Percentiles rank a stretch among this genome's conserved stretches.
Conservation (phyloP, 2,113 vertebrate species). For the Apteryx mantelli region DNA sequence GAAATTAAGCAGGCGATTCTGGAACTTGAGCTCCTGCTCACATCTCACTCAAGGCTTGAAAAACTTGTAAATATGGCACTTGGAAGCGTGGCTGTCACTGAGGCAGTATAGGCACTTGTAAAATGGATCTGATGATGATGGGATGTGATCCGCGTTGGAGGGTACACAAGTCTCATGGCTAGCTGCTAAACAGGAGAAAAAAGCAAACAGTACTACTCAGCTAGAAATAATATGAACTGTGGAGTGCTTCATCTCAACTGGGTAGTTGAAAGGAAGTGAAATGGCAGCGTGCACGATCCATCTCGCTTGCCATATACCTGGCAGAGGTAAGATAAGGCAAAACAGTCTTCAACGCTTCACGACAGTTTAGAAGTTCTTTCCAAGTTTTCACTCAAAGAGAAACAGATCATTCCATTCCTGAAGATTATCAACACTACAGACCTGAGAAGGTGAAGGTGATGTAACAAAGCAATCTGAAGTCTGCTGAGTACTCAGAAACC, state of each 20-base stretch:
- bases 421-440: neutral
- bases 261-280: neutral
- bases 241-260: neutral
- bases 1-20: neutral
- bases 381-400: neutral
- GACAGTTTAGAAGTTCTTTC: neutral
- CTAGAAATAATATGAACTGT: neutral
- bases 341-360: neutral
- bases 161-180: neutral
- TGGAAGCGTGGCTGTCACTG: neutral
- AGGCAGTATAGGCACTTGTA: neutral
- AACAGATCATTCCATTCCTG: neutral
- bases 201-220: neutral
- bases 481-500: neutral
- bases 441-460: neutral
- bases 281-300: neutral
- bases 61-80: neutral
- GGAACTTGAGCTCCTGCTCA: neutral
- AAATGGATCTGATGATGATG: neutral
- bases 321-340: neutral
- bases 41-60: neutral
- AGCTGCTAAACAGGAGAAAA: neutral
- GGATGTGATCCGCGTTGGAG: neutral
- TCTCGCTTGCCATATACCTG: neutral
- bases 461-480: neutral